A percentile compares a stretch with the other conserved stretches of the same genome.
Conservation (phyloP, 2,113 vertebrate genomes). For the Martes martes region DNA sequence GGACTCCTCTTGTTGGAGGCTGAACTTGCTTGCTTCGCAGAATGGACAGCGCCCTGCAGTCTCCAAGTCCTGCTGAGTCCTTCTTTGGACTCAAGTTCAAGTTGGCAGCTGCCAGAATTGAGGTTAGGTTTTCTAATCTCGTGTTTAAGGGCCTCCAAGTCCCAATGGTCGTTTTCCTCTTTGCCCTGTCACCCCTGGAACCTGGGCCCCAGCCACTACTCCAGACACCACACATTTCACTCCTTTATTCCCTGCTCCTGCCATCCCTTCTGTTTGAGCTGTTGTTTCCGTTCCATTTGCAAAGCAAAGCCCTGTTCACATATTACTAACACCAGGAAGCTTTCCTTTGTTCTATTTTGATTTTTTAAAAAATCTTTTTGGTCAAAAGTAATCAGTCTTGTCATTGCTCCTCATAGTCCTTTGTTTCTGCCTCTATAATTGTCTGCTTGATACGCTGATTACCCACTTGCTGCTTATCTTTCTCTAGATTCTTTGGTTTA, state of each 20-base stretch:
- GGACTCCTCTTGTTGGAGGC: background rate
- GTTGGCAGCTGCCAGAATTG: background rate
- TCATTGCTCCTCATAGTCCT: background rate
- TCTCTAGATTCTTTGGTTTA: background rate
- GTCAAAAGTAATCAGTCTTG: conserved; percentile 33
- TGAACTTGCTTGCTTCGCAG: background rate
- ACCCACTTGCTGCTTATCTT: background rate
- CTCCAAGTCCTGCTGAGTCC: background rate
- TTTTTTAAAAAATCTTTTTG: background rate
- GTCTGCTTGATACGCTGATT: conserved; percentile 3
- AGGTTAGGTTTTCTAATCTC: background rate
- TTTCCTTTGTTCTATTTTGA: conserved; percentile 39
- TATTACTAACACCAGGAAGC: background rate
- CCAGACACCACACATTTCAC: background rate
- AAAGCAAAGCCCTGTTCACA: conserved; percentile 12
- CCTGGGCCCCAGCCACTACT: background rate
- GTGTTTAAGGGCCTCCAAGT: background rate
- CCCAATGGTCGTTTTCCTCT: background rate
- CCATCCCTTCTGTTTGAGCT: background rate
- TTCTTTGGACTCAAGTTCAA: background rate
- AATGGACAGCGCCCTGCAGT: background rate
- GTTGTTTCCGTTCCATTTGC: conserved; percentile 20
- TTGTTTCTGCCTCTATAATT: background rate
- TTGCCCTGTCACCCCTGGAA: background rate
- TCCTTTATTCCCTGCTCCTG: background rate